phyloP scores from a whole-genome alignment of 2,797 vertebrate species.

The Xenopus petersii region DNA sequence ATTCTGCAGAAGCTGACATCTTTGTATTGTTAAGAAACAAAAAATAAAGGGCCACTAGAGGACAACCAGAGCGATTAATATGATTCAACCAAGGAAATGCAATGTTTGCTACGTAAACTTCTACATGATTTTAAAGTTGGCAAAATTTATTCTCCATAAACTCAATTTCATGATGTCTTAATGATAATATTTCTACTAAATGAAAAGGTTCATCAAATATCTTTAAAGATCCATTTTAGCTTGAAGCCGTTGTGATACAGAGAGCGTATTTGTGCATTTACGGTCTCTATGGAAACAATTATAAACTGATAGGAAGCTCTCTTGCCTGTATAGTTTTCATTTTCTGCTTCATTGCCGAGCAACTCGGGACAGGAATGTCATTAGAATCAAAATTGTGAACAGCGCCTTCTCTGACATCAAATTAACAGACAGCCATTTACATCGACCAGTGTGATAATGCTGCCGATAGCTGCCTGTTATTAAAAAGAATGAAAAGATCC shows the following conservation, averaged over 20 bases:
- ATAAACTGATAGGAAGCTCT: slow-evolving; percentile 44
- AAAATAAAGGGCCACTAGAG: too few species aligned
- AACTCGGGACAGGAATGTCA: slow-evolving; percentile 28
- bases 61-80: too few species aligned
- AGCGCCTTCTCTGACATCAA: slow-evolving; percentile 23
- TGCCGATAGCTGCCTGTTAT: slow-evolving; percentile 4
- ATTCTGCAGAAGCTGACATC: too few species aligned
- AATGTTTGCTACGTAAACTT: too few species aligned
- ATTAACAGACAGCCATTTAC: slow-evolving; percentile 32
- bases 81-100: too few species aligned
- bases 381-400: slow-evolving; percentile 25
- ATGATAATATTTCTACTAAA: slow-evolving; percentile 6
- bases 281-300: slow-evolving; percentile 48
- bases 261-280: slow-evolving; percentile 10
- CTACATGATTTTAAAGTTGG: too few species aligned
- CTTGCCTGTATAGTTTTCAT: slow-evolving; percentile 30
- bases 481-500: not conserved
- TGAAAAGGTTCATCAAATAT: slow-evolving; percentile 5
- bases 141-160: too few species aligned
- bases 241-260: not conserved
- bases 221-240: slow-evolving; percentile 24
- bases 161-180: slow-evolving; percentile 5
- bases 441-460: slow-evolving; percentile 8
- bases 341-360: slow-evolving; percentile 41
- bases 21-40: too few species aligned